A percentile compares a stretch with the other conserved stretches of the same genome.
phyloP scores from a whole-genome alignment of 2,888 invertebrate genomes.

The Herminia tarsipennalis region DNA sequence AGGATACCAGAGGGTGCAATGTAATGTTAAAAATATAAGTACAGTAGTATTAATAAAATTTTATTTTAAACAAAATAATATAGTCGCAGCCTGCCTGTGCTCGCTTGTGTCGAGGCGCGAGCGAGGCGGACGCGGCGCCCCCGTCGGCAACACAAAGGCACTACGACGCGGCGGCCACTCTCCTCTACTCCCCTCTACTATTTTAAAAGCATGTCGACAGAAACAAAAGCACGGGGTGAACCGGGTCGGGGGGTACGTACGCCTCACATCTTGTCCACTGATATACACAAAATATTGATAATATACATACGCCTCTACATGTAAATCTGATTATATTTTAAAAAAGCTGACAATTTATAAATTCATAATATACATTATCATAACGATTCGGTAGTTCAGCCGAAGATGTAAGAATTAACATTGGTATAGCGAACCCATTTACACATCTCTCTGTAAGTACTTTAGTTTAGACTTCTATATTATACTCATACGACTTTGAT shows the following conservation, averaged over 20 bases:
- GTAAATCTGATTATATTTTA: constrained; percentile 74
- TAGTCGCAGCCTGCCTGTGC: constrained; percentile 68
- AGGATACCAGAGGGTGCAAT: neutral
- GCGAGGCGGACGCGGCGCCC: constrained; percentile 51
- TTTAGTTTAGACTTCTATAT: constrained; percentile 52
- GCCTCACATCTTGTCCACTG: constrained; percentile 64
- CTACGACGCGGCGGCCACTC: constrained; percentile 12
- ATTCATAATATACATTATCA: constrained; percentile 77
- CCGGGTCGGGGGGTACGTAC: constrained; percentile 54
- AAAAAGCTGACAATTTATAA: constrained; percentile 80
- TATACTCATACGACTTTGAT: neutral
- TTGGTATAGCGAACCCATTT: constrained; percentile 58
- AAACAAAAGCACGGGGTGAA: constrained; percentile 44
- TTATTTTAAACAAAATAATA: constrained; percentile 83
- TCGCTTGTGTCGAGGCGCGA: constrained; percentile 48
- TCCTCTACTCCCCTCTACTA: constrained; percentile 38
- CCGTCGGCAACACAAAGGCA: constrained; percentile 20
- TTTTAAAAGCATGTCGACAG: constrained; percentile 50
- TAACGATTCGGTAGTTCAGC: constrained; percentile 54
- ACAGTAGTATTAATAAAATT: constrained; percentile 70
- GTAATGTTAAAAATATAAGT: constrained; percentile 31
- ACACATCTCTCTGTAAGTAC: constrained; percentile 72
- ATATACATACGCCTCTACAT: constrained; percentile 70
- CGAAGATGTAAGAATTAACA: constrained; percentile 40
- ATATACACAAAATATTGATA: constrained; percentile 77